Evolutionary conservation across 1,140 invertebrate genomes (phyloP).

Genomic region (Pseudomyrmex gracilis): DNA sequence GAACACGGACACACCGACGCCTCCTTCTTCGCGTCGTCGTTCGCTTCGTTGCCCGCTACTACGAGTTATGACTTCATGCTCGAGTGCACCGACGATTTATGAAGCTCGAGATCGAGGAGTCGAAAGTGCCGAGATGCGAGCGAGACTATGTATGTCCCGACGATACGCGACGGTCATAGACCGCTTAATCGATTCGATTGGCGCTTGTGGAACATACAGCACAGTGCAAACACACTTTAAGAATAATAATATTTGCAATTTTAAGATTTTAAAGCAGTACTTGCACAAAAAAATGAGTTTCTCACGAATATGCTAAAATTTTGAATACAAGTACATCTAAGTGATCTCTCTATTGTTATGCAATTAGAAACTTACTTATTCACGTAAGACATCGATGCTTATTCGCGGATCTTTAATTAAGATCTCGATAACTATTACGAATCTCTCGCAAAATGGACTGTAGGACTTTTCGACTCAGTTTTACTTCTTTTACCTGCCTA

Average conservation of each 20-base stretch:
- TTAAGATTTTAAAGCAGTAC: not conserved
- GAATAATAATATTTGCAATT: not conserved
- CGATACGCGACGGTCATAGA: constrained; percentile 22
- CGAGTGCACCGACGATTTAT: constrained; percentile 71
- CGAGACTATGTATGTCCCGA: constrained; percentile 4
- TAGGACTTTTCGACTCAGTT: too few relatives aligned
- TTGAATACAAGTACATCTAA: too few relatives aligned
- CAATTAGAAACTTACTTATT: too few relatives aligned
- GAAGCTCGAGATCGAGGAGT: constrained; percentile 66
- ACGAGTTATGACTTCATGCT: constrained; percentile 73
- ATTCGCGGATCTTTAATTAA: too few relatives aligned
- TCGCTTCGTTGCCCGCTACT: constrained; percentile 45
- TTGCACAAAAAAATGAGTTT: not conserved
- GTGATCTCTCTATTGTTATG: too few relatives aligned
- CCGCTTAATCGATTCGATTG: constrained; percentile 3
- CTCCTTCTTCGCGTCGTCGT: constrained; percentile 6
- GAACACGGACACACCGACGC: constrained; percentile 60
- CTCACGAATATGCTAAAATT: too few relatives aligned
- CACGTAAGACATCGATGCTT: too few relatives aligned
- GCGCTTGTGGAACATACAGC: not conserved
- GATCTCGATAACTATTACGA: too few relatives aligned
- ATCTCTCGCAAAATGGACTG: too few relatives aligned
- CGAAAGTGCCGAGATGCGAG: constrained; percentile 36
- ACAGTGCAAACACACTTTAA: not conserved
- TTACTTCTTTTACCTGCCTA: too few relatives aligned